Conservation (phyloP, 2,113 vertebrate genomes). For the Hassar affinis region DNA sequence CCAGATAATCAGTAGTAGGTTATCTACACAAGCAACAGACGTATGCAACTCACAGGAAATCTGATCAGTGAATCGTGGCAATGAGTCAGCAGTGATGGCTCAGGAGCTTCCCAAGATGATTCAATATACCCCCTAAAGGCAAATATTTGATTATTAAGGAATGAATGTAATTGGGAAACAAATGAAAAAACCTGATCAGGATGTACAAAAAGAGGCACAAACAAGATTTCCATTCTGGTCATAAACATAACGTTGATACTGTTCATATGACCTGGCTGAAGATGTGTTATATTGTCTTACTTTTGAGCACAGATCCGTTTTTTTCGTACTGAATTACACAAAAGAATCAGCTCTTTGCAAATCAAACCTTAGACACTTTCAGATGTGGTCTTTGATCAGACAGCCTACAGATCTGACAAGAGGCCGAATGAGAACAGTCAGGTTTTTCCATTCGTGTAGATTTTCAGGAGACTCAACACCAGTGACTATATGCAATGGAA, state of each 20-base stretch:
- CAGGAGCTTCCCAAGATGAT: not conserved
- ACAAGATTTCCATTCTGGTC: not conserved
- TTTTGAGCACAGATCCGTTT: not conserved
- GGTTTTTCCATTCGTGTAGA: not conserved
- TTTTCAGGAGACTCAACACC: not conserved
- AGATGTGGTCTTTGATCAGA: not conserved
- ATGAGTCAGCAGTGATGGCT: not conserved
- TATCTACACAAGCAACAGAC: not conserved
- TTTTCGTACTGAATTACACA: not conserved
- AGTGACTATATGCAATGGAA: not conserved
- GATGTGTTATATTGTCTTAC: not conserved
- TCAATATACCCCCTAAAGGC: not conserved
- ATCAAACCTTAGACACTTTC: not conserved
- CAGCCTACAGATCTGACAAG: too few relatives aligned
- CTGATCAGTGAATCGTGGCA: not conserved
- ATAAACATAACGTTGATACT: not conserved
- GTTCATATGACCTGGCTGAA: not conserved
- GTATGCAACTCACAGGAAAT: constrained; percentile 1
- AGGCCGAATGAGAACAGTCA: not conserved
- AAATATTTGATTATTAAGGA: not conserved
- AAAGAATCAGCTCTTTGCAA: not conserved
- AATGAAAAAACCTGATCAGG: not conserved
- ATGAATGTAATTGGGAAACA: not conserved
- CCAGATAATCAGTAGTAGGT: not conserved
- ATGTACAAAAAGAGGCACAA: not conserved